Conservation (phyloP, 2,888 invertebrate genomes). For the Epirrhoe tristata region DNA sequence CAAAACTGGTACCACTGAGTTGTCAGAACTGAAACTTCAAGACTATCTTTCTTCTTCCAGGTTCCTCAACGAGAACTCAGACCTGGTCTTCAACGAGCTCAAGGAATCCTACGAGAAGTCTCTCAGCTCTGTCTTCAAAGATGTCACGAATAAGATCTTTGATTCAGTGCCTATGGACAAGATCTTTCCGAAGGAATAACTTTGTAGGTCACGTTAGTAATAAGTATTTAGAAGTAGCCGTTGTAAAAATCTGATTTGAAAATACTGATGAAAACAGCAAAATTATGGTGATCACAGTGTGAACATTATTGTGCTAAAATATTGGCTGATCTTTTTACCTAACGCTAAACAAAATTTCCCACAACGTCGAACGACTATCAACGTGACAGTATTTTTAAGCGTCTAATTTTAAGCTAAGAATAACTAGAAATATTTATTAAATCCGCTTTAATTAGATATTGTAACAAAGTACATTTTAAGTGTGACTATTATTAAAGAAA, state of each 20-base stretch:
- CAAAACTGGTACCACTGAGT: no score
- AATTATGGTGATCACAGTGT: no score
- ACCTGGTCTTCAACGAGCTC: slow-evolving; percentile 88
- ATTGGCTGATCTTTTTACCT: no score
- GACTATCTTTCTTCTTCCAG: slow-evolving; percentile 55
- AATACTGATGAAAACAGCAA: no score
- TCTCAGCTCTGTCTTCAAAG: slow-evolving; percentile 87
- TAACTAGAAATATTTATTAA: slow-evolving; percentile 65
- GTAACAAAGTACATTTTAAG: slow-evolving; percentile 41
- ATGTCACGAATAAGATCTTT: slow-evolving; percentile 88
- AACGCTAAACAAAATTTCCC: no score
- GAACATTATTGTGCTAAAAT: no score
- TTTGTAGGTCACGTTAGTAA: slow-evolving; percentile 1
- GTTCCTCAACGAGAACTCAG: slow-evolving; percentile 89
- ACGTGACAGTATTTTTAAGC: neutral
- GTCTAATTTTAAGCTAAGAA: slow-evolving; percentile 21
- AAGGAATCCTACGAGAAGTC: slow-evolving; percentile 89
- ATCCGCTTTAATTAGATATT: slow-evolving; percentile 72
- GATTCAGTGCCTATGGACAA: slow-evolving; percentile 88
- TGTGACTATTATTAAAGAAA: slow-evolving; percentile 39
- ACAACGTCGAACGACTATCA: neutral
- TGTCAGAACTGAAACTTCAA: no score
- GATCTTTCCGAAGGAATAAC: slow-evolving; percentile 83
- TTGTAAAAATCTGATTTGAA: no score
- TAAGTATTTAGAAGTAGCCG: no score